Evolutionary conservation across 64 coral and sea anemone species (phyloP).

Genomic region (Dendronephthya gigantea): DNA sequence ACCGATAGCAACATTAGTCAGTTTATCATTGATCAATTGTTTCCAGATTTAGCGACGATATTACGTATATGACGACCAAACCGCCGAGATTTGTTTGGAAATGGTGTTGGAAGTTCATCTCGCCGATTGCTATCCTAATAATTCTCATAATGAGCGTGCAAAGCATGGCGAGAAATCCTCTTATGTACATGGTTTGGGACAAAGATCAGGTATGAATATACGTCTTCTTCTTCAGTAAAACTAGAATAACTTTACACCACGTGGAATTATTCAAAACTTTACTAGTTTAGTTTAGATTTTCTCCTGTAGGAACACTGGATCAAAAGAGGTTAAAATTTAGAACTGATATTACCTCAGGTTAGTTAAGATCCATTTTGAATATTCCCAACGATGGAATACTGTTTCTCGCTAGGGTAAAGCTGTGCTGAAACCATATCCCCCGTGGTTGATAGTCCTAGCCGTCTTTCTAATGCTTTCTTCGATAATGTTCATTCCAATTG

Average conservation of each 20-base stretch:
- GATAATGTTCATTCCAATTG: constrained; percentile 76
- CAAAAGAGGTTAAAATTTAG: too few species aligned
- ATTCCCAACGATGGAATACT: neutral
- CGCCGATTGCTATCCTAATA: constrained; percentile 71
- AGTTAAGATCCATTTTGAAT: neutral
- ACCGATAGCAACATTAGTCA: too few species aligned
- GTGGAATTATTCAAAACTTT: too few species aligned
- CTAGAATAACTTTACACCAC: too few species aligned
- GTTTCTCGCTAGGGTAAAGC: constrained; percentile 38
- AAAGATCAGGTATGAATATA: constrained; percentile 33
- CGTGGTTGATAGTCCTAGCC: constrained; percentile 71
- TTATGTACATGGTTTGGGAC: constrained; percentile 60
- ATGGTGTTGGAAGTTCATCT: constrained; percentile 98
- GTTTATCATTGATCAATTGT: neutral
- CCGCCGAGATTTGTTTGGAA: constrained; percentile 95
- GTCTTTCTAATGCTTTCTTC: constrained; percentile 67
- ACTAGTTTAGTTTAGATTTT: too few species aligned
- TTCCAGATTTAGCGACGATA: constrained; percentile 83
- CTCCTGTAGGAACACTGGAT: too few species aligned
- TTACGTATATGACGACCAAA: constrained; percentile 96
- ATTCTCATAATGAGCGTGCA: constrained; percentile 79
- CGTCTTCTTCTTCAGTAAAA: too few species aligned
- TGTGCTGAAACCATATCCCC: constrained; percentile 30
- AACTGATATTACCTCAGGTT: neutral
- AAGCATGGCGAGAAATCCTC: constrained; percentile 44